Evolutionary conservation across 2,113 vertebrate species (phyloP), one percentile per base, ranked within the genome.

Genomic region (Toxostoma redivivum): DNA sequence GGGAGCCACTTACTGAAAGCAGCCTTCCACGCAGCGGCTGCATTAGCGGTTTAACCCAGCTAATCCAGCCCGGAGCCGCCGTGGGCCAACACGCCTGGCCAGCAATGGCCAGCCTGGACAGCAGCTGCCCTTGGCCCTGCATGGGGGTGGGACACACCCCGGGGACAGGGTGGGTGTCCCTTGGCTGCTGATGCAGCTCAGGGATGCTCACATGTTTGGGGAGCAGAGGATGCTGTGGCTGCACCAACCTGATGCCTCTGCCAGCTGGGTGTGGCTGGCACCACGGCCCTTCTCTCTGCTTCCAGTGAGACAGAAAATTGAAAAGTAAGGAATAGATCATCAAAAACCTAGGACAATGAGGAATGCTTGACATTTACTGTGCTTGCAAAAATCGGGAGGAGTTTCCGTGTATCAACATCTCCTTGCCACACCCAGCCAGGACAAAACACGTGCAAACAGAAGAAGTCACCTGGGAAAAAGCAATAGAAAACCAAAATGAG

Each of bases 1-100:
- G 96, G 98, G 98, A 98, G 98, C 98, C 97, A 97, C 98, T 98
- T 97, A 98, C 95, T 95, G 96, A 86, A 51, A 97, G 97, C 98
- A 94, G 94, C 95, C 97, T 97, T 97, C 96, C 94, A 88, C 71
- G 35, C 78, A 93, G 96, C 91, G 89, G 96, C 97, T 95, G 98
- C 95, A 95, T 92, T 94, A 97, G 97, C 86, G 18, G 16, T 81
- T 81, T 92, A 89, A 88, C 94, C 94, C 80, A 7, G 84, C 88
- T 85, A 57, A 89, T 89, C 97, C 66, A 9, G 90, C 79, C 25
- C 27, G 17, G 73, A 92, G 93, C 72, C 2, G 33, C 31, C 31
- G 6, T 11, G 62, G 66, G 91, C 89, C 72, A 50, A 7, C 8
- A 16, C 3, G 11, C 64, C 60, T 6, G 30, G 64, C 51, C 13